These are phyloP conservation scores for Siniperca scherzeri DNA, from an alignment of 2,797 vertebrate species.

Conservation along the genomic window DNA sequence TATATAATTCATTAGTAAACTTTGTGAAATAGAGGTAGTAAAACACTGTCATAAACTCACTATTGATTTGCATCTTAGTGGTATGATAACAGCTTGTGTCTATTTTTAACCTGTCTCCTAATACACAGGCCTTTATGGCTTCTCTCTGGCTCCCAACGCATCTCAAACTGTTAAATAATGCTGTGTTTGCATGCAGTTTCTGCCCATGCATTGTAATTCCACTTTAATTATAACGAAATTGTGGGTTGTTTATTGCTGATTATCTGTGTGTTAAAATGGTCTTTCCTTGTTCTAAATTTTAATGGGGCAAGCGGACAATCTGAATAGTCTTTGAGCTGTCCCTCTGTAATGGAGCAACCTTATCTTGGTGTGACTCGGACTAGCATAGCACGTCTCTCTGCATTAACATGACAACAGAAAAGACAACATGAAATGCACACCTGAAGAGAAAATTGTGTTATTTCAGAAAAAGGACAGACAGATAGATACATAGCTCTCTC, in stretches of 20 bases:
- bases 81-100: slow-evolving; percentile 38
- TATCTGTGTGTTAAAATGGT: slow-evolving; percentile 31
- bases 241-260: slow-evolving; percentile 38
- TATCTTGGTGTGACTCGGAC: slow-evolving; percentile 56
- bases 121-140: slow-evolving; percentile 19
- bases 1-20: slow-evolving; percentile 72
- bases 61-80: slow-evolving; percentile 53
- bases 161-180: slow-evolving; percentile 38
- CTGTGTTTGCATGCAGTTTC: slow-evolving; percentile 9
- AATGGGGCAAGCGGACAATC: slow-evolving; percentile 28
- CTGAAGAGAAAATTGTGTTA: not conserved
- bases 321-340: slow-evolving; percentile 12
- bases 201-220: slow-evolving; percentile 30
- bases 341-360: slow-evolving; percentile 63
- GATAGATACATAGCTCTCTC: not conserved
- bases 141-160: slow-evolving; percentile 10
- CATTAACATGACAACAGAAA: slow-evolving; percentile 41
- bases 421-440: slow-evolving; percentile 14
- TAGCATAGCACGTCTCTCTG: slow-evolving; percentile 12
- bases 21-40: slow-evolving; percentile 65
- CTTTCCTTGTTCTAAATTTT: slow-evolving; percentile 23
- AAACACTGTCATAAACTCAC: slow-evolving; percentile 60
- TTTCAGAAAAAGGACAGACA: slow-evolving; percentile 14
- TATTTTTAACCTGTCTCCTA: slow-evolving; percentile 43
- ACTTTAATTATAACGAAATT: slow-evolving; percentile 33